Percentiles rank a stretch among this genome's conserved stretches.
Evolutionary conservation across 2,113 vertebrate species (phyloP).

Genomic region (Neolamprologus tretocephalus): DNA sequence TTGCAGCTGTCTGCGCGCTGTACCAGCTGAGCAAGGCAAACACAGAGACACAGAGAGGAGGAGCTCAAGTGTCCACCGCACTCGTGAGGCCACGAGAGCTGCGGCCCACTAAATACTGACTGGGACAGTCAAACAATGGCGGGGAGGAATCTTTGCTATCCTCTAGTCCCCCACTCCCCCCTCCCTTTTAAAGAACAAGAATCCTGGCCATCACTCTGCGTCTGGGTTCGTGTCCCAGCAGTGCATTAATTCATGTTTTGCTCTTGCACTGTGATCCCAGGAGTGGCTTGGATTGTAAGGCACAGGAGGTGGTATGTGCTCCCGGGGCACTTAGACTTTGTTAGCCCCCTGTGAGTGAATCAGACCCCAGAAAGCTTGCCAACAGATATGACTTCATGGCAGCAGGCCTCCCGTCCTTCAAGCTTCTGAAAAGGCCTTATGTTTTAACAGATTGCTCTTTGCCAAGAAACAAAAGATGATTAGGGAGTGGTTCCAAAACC

Average conservation of each 20-base stretch:
- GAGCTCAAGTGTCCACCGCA: conserved; percentile 43
- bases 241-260: conserved; percentile 20
- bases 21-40: conserved; percentile 60
- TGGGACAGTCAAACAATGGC: conserved; percentile 32
- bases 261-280: conserved; percentile 4
- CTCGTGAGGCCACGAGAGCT: conserved; percentile 13
- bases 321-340: conserved; percentile 16
- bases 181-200: neutral
- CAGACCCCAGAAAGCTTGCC: conserved; percentile 34
- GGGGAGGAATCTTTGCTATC: conserved; percentile 16
- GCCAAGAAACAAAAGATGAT: conserved; percentile 66
- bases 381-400: conserved; percentile 68
- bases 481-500: conserved; percentile 52
- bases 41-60: conserved; percentile 36
- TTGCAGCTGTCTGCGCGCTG: conserved; percentile 58
- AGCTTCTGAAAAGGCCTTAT: conserved; percentile 58
- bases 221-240: neutral
- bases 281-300: conserved; percentile 3
- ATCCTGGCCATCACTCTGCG: neutral
- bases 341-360: conserved; percentile 27
- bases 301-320: conserved; percentile 31
- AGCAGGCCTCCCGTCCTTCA: conserved; percentile 32
- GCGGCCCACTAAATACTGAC: conserved; percentile 35
- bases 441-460: conserved; percentile 58
- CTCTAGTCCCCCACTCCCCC: neutral